phyloP scores from a whole-genome alignment of 2,797 vertebrate genomes.

The Argentina silus region DNA sequence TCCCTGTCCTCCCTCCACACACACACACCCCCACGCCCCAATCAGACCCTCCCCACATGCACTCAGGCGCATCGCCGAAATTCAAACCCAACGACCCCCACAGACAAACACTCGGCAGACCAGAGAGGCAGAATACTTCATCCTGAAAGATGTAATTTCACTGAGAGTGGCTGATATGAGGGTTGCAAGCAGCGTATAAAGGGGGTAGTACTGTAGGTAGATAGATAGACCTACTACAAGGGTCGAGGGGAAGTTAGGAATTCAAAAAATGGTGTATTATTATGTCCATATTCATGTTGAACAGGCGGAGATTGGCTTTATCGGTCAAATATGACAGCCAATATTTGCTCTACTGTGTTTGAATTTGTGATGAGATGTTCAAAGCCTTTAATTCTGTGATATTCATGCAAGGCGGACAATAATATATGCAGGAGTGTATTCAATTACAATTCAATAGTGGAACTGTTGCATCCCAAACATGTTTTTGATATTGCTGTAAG shows the following conservation, averaged over 20 bases:
- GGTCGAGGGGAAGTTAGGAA: neutral
- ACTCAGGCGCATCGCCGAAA: conserved; percentile 70
- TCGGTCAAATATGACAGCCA: neutral
- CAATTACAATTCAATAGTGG: neutral
- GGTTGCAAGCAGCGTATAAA: conserved; percentile 47
- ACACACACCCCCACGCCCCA: conserved; percentile 50
- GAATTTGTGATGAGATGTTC: neutral
- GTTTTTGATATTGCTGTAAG: no score
- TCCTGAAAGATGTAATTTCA: conserved; percentile 63
- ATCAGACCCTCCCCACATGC: conserved; percentile 65
- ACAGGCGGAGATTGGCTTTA: neutral
- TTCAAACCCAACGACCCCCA: conserved; percentile 63
- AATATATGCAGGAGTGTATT: no score
- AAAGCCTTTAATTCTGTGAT: neutral
- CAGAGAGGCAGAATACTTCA: conserved; percentile 54
- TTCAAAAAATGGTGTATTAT: neutral
- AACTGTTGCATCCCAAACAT: neutral
- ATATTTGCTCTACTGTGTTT: neutral
- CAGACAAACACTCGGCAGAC: conserved; percentile 47
- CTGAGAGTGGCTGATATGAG: conserved; percentile 34
- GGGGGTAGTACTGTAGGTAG: conserved; percentile 2
- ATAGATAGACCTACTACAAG: neutral
- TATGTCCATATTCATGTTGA: neutral
- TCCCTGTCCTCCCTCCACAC: conserved; percentile 35
- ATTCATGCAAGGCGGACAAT: no score